phyloP scores from a whole-genome alignment of 2,113 vertebrate genomes.

The Pachycephala philippinensis region DNA sequence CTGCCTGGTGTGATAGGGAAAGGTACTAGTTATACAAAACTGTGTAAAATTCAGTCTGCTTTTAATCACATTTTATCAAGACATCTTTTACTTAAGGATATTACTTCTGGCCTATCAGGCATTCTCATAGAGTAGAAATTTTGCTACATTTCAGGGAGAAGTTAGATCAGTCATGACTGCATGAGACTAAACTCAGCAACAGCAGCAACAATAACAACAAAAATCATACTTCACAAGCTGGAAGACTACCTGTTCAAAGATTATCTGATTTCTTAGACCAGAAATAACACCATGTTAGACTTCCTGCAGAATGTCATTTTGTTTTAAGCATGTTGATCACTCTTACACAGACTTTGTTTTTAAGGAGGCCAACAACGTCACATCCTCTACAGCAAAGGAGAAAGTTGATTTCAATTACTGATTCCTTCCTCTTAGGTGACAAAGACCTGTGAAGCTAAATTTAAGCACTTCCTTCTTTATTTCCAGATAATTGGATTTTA shows the following conservation, averaged over 20 bases:
- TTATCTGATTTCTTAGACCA: neutral
- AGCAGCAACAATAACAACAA: neutral
- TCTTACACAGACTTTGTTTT: neutral
- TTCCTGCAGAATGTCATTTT: neutral
- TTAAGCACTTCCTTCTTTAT: neutral
- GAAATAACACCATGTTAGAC: neutral
- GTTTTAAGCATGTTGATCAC: neutral
- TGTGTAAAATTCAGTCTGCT: neutral
- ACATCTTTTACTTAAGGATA: neutral
- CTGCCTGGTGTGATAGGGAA: neutral
- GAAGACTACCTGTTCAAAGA: neutral
- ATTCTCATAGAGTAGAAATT: neutral
- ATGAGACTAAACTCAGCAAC: neutral
- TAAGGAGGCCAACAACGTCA: neutral
- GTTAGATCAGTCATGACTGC: neutral
- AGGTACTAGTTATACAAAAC: neutral
- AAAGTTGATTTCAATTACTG: neutral
- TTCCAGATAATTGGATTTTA: neutral
- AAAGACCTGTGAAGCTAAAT: neutral
- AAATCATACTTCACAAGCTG: neutral
- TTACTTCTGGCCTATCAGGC: neutral
- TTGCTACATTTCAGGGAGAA: neutral
- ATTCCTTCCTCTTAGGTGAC: neutral
- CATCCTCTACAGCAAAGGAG: neutral
- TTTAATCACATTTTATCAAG: neutral